phyloP scores from a whole-genome alignment of 2,888 invertebrate genomes.

The Callyntrura sp. region DNA sequence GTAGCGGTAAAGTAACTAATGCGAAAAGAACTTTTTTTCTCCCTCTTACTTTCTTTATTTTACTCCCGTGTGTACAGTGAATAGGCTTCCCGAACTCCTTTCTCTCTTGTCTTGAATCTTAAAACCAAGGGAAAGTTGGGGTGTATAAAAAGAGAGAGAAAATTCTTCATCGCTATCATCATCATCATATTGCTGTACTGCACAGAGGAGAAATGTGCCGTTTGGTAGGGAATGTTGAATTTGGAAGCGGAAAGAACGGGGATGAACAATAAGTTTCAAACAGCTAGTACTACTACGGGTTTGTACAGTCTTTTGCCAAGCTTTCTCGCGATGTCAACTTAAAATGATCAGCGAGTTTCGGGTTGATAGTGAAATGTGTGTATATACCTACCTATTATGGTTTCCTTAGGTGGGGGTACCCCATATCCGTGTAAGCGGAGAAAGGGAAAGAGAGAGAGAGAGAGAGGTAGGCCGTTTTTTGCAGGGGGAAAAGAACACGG shows the following conservation, averaged over 20 bases:
- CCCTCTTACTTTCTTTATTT: neutral
- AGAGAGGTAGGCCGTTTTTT: neutral
- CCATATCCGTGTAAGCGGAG: neutral
- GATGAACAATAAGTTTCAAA: too few relatives aligned
- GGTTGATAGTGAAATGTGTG: slow-evolving; percentile 23
- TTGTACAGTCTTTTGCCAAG: slow-evolving; percentile 22
- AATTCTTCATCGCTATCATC: slow-evolving; percentile 20
- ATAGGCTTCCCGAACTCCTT: neutral
- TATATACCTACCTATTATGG: neutral
- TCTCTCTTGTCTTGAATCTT: slow-evolving; percentile 43
- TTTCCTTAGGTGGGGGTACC: neutral
- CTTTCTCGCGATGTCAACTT: slow-evolving; percentile 61
- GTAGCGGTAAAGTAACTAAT: slow-evolving; percentile 30
- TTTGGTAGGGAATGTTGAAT: neutral
- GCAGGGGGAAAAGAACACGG: neutral
- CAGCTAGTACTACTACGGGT: too few relatives aligned
- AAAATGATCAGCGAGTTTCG: slow-evolving; percentile 61
- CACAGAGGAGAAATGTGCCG: neutral
- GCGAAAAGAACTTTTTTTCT: slow-evolving; percentile 42
- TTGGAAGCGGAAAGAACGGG: neutral
- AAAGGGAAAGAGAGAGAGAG: neutral
- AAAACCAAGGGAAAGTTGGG: neutral
- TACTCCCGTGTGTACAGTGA: slow-evolving; percentile 25
- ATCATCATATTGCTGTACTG: slow-evolving; percentile 2
- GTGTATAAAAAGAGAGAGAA: neutral